Percentiles rank a stretch among this genome's conserved stretches.
Evolutionary conservation across 2,797 vertebrate species (phyloP).

Genomic region (Pantherophis vulpinus): DNA sequence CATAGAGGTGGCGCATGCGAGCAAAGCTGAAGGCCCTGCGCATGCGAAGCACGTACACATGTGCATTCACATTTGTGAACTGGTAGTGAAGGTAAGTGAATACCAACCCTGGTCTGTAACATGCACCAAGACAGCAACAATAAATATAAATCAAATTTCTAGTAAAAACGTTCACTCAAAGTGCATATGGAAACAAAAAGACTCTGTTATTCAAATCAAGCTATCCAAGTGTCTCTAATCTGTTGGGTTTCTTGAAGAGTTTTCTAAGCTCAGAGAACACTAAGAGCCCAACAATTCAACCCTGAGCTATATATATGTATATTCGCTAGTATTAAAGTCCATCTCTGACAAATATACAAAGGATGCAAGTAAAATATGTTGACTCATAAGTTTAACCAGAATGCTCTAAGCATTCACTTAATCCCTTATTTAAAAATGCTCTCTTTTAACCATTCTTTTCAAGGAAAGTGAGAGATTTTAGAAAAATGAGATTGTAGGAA

Average conservation of each 20-base stretch:
- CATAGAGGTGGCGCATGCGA: too few relatives aligned
- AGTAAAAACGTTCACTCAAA: background rate
- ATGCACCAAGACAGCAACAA: background rate
- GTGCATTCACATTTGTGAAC: too few relatives aligned
- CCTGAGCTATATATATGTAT: too few relatives aligned
- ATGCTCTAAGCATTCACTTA: background rate
- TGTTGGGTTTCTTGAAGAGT: background rate
- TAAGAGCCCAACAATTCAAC: background rate
- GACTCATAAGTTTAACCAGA: background rate
- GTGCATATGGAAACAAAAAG: background rate
- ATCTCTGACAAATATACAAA: background rate
- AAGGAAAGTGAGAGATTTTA: background rate
- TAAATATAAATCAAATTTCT: background rate
- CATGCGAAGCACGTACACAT: too few relatives aligned
- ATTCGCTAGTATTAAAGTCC: background rate
- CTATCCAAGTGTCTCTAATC: background rate
- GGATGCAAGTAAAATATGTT: background rate
- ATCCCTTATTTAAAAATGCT: background rate
- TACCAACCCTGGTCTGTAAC: background rate
- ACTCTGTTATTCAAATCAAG: background rate
- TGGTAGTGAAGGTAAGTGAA: too few relatives aligned
- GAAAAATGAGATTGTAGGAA: background rate
- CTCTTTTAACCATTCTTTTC: background rate
- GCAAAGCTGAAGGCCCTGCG: too few relatives aligned
- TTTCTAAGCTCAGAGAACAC: background rate